Percentiles rank a stretch among this genome's conserved stretches.
Conservation (phyloP, 2,797 vertebrate species). For the Chaenodraco wilsoni region DNA sequence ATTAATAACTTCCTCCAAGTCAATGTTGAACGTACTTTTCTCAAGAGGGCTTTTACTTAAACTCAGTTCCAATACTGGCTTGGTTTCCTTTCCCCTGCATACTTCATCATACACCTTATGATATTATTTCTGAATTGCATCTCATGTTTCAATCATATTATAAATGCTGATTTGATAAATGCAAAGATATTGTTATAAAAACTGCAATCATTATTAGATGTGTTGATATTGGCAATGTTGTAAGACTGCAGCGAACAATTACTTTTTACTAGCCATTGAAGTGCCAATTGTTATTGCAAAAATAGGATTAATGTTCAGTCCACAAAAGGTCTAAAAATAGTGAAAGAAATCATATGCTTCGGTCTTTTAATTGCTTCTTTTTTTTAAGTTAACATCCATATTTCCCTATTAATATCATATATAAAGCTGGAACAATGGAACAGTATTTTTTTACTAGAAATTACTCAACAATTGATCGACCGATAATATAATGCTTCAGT, state of each 20-base stretch:
- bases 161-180: not conserved
- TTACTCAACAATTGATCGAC: not conserved
- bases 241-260: not conserved
- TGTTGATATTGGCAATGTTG: not conserved
- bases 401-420: no score
- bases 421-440: not conserved
- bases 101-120: not conserved
- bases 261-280: not conserved
- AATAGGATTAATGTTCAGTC: not conserved
- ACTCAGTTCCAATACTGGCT: not conserved
- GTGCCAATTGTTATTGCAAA: not conserved
- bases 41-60: not conserved
- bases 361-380: no score
- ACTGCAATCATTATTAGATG: not conserved
- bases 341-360: no score
- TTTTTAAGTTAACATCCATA: no score
- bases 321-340: not conserved
- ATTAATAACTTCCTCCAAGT: slow-evolving; percentile 2
- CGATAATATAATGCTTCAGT: not conserved
- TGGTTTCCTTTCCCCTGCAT: not conserved
- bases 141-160: not conserved
- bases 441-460: not conserved
- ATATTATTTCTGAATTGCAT: not conserved
- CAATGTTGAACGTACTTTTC: not conserved
- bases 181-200: not conserved